Evolutionary conservation across 2,113 vertebrate species (phyloP), one percentile per base, ranked within the genome.

Genomic region (Chaetorhynchus papuensis): DNA sequence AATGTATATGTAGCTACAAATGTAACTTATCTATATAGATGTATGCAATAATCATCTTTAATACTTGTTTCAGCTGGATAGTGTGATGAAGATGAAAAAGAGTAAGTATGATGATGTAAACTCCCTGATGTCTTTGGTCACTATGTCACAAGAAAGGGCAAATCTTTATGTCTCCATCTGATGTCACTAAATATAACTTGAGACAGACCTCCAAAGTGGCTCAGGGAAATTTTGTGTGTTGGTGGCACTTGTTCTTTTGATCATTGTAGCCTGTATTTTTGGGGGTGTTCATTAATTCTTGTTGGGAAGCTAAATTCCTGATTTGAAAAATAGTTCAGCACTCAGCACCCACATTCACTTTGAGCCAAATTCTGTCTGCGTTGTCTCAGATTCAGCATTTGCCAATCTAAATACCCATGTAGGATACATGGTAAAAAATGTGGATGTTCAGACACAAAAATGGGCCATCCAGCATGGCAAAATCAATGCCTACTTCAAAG

Each of bases 301-400:
- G 3, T 9, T 64, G 37, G 5, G n/a, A 89, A 69, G 72, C 15
- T 37, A 24, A 52, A 90, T 57, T 31, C 5, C 5, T 56, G 10
- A 42, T 87, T 68, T 89, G 33, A 68, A 87, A 93, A 84, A 53
- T 3, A 65, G 6, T 45, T 92, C 37, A 37, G 4, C 8, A 19
- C 49, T 83, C 27, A 54, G 10, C 37, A 68, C 5, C 7, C 47
- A 42, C 5, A 0, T 59, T 78, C 2, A 0, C 60, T 93, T 83
- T 33, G 50, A 75, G 24, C 12, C 17, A 68, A 75, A 71, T 78
- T 84, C 65, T 45, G 7, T 28, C 52, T 87, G 22, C 0, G 1
- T 2, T 0, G 52, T 64, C 20, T 79, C 41, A 59, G 30, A 68
- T 41, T 60, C 37, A 84, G 57, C 0, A 0, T 41, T 91, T 79